Base-by-base conservation (phyloP, 2,113 vertebrate species). In the Panthera uncia region DNA sequence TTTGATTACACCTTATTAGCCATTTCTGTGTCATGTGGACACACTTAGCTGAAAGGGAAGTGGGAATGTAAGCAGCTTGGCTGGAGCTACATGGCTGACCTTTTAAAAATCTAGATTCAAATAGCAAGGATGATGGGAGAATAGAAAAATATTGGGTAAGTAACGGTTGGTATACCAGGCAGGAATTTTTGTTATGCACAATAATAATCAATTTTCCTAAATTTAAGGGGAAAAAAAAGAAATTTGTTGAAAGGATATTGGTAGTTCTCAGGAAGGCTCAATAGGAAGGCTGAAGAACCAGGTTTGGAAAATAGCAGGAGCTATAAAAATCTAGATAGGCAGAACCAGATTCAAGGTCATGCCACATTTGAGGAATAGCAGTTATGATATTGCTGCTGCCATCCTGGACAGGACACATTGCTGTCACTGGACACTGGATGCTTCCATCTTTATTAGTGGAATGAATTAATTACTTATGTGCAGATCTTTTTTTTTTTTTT, bases 81-180 rank as follows among this genome's bases (percentile, higher is more conserved):
- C 65, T 89, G 19, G 36, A 76, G 29, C 8, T 68, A 80, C 11
- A 48, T 50, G 16, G 21, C 14, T 79, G 45, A 93, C 33, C 38
- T 5, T 91, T 93, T 31, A 65, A 57, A 96, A 69, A 95, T 93
- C 14, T 78, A 45, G 55, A 79, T 87, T 96, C 36, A 25, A 7
- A 41, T 74, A 57, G 12, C 38, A 73, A 87, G 11, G 29, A 52
- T 91, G 18, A 33, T 68, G 31, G 21, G 7, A 4, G 23, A 95
- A 74, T 74, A 27, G 38, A 55, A 48, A 79, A 23, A 48, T 52
- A 89, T 11, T 89, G 73, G 36, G 36, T 65, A 91, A 66, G 38
- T 12, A 91, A 81, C 1, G 29, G 48, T 69, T 61, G 31, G 8
- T 80, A 5, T 81, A 50, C 12, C 93, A 87, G 50, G n/a, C 19